Conservation (phyloP, 2,797 vertebrate genomes). For the Phaenicophaeus curvirostris region DNA sequence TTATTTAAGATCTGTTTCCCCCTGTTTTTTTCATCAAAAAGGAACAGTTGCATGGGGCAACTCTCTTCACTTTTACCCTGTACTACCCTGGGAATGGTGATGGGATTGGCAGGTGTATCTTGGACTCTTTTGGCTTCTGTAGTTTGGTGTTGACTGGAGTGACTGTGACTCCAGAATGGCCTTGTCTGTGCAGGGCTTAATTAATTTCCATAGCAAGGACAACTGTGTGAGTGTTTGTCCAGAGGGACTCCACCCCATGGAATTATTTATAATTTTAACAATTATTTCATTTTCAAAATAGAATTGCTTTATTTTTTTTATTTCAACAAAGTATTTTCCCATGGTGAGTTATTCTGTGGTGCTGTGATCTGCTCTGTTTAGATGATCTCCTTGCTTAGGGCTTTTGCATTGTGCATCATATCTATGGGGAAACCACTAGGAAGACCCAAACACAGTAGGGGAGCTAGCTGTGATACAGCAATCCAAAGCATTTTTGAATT, state of each 20-base stretch:
- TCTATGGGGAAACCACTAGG: neutral
- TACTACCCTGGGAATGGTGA: neutral
- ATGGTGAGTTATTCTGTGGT: neutral
- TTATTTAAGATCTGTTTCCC: neutral
- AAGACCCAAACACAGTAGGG: neutral
- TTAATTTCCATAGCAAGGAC: neutral
- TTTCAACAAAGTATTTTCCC: slow-evolving; percentile 8
- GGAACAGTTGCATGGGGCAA: neutral
- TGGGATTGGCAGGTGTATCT: neutral
- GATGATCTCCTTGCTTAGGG: neutral
- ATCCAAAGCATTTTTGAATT: neutral
- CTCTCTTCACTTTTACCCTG: neutral
- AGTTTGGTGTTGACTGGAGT: neutral
- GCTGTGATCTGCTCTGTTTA: neutral
- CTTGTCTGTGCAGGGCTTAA: neutral
- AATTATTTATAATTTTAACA: slow-evolving; percentile 5
- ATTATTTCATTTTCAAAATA: slow-evolving; percentile 18
- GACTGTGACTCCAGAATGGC: neutral
- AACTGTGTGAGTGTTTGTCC: neutral
- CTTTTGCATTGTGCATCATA: neutral
- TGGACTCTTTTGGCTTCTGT: neutral
- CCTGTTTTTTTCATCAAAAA: neutral
- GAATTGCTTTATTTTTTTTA: neutral
- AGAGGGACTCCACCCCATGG: neutral
- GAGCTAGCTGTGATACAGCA: neutral